Evolutionary conservation across 2,888 invertebrate species (phyloP), one percentile per base, ranked within the genome.

Genomic region (Dicycla oo): DNA sequence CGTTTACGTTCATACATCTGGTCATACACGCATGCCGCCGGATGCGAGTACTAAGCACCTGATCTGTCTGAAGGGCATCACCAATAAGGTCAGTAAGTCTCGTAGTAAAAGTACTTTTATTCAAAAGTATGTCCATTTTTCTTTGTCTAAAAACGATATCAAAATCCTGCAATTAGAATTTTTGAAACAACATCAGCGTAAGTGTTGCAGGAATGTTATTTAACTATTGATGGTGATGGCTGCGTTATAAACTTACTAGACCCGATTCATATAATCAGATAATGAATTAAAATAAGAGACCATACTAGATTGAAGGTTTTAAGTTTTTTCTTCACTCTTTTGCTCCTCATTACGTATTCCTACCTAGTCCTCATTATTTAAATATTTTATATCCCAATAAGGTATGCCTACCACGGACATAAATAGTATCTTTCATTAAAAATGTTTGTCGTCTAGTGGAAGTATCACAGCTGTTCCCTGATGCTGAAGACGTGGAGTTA

Each of bases 381-480:
- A 15, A 34, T 34, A 57, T 57, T 58, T 38, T 2, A 18, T 11
- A 43, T 26, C 23, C 23, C 34, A 58, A 11, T 40, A 43, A 7
- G 11, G 13, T 26, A 13, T 13, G 4, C 11, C 3, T 13, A 20
- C 20, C 20, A 20, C 20, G 8, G 20, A 26, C 61, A 20, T 13
- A 26, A 60, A 26, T 51, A 53, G 7, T 26, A 2, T 53, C 18
- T 53, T 26, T 26, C 26, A 53, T 26, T 18, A 3, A 18, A 53
- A 26, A 53, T 53, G 26, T 53, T 8, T 30, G 26, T 18, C 53
- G 15, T 30, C 26, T 18, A 54, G 68, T 68, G 70, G 10, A 51
- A 40, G 88, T 95, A 15, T 88, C 90, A 0, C 75, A 87, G 11
- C 64, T 94, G 81, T 94, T 95, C 82, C 86, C 90, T 0, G 83